Base-by-base conservation (phyloP, 2,797 vertebrate genomes). In the Coendou prehensilis region DNA sequence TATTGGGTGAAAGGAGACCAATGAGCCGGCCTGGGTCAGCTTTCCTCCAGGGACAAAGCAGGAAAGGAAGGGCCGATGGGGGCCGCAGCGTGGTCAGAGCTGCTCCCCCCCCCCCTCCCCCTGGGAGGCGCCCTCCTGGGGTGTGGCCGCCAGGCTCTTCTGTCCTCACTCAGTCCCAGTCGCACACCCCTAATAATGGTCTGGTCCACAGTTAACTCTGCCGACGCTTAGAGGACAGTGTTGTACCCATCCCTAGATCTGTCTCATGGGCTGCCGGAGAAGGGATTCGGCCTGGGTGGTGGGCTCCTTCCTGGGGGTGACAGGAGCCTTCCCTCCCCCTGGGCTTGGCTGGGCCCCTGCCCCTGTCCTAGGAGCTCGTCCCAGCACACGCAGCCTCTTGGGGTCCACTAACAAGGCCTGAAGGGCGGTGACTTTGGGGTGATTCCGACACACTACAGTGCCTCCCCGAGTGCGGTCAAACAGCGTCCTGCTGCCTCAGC, bases 141-240 rank as follows among this genome's bases (percentile, higher is more conserved):
- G 9, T 9, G 0, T 0, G 9, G 52, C 47, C 0, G 9, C 8
- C 0, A 0, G 0, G 73, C 47, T 23, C 37, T 26, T 26, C 47
- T 17, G 22, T 15, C 15, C 17, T 5, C 0, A 3, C 47, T 37
- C 30, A 0, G 5, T 0, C 23, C 3, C 11, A 6, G 76, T 2
- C 0, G 59, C 5, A 2, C n/a, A 0, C 3, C 7, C 17, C 69
- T 13, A 2, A 20, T 0, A 10, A 45, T 0, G 6, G 57, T 6
- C 3, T 45, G 67, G 75, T 5, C 2, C 67, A 64, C 56, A 20
- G 0, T 10, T 0, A 41, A 37, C 69, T 14, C 14, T 23, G 78
- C 41, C 11, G 1, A 3, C 5, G 28, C 67, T 26, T 6, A 6
- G 6, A 54, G 59, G 80, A 26, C 14, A 1, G 61, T 2, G 1